A percentile compares a stretch with the other conserved stretches of the same genome.
phyloP scores from a whole-genome alignment of 1,140 invertebrate genomes.

The Steinernema khuongi region DNA sequence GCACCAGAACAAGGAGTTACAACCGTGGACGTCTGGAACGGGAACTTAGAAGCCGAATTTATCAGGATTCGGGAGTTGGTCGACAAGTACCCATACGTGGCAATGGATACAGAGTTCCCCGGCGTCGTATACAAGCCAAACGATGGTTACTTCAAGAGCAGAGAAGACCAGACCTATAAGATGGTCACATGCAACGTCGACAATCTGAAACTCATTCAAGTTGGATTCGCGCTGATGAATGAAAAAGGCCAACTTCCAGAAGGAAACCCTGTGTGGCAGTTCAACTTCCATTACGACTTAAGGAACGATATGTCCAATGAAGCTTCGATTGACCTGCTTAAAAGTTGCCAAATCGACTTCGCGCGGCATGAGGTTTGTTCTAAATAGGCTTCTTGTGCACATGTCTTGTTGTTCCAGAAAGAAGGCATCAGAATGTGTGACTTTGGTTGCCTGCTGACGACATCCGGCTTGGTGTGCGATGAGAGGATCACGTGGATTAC shows the following conservation, averaged over 20 bases:
- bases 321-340: conserved; percentile 42
- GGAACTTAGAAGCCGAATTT: conserved; percentile 94
- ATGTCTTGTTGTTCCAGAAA: not conserved
- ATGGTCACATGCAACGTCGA: conserved; percentile 43
- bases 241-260: not conserved
- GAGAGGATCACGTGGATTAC: not conserved
- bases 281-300: not conserved
- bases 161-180: conserved; percentile 48
- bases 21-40: conserved; percentile 92
- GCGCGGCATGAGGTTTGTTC: conserved; percentile 24
- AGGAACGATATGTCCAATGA: not conserved
- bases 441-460: not conserved
- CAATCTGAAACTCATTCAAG: conserved; percentile 39
- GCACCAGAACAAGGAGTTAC: conserved; percentile 54
- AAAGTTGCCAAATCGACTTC: conserved; percentile 43
- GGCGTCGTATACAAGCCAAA: conserved; percentile 67
- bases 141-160: not conserved
- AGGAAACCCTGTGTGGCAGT: not conserved
- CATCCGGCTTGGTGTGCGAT: not conserved
- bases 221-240: not conserved
- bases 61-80: conserved; percentile 82
- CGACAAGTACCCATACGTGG: conserved; percentile 88
- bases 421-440: not conserved
- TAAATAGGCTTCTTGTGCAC: not conserved
- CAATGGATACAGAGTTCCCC: conserved; percentile 99